These are phyloP conservation scores for Psilanteris sp. DNA, from an alignment of 1,140 invertebrate genomes.

Conservation along the genomic window DNA sequence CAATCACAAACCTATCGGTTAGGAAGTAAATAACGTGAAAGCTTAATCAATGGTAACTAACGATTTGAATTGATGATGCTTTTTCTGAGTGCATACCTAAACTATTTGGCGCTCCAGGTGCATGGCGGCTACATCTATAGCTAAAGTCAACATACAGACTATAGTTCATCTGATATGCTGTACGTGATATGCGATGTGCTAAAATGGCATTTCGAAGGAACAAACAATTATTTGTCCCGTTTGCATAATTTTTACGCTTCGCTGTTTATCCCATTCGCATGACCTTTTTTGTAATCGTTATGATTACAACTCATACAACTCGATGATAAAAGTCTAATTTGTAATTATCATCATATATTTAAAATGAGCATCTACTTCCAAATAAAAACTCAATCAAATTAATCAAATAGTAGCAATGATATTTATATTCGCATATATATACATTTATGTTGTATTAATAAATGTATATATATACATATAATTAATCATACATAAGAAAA, in stretches of 20 bases:
- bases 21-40: conserved; percentile 51
- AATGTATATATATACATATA: too few species aligned
- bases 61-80: conserved; percentile 72
- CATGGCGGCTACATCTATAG: conserved; percentile 78
- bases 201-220: conserved; percentile 70
- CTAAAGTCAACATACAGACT: conserved; percentile 78
- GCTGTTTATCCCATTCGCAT: not conserved
- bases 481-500: conserved; percentile 7
- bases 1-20: not conserved
- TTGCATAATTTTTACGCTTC: conserved; percentile 19
- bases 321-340: conserved; percentile 6
- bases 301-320: not conserved
- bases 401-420: conserved; percentile 11
- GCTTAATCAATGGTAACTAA: conserved; percentile 58
- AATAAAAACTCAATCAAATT: conserved; percentile 15
- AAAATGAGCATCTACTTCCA: conserved; percentile 14
- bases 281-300: conserved; percentile 1
- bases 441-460: too few species aligned
- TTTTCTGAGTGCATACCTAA: conserved; percentile 79
- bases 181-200: conserved; percentile 78
- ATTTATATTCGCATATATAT: too few species aligned
- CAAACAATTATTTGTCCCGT: conserved; percentile 47
- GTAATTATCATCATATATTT: conserved; percentile 5
- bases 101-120: conserved; percentile 77
- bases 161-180: conserved; percentile 76